Evolutionary conservation across 1,140 invertebrate genomes (phyloP).

Genomic region (Dryas iulia): DNA sequence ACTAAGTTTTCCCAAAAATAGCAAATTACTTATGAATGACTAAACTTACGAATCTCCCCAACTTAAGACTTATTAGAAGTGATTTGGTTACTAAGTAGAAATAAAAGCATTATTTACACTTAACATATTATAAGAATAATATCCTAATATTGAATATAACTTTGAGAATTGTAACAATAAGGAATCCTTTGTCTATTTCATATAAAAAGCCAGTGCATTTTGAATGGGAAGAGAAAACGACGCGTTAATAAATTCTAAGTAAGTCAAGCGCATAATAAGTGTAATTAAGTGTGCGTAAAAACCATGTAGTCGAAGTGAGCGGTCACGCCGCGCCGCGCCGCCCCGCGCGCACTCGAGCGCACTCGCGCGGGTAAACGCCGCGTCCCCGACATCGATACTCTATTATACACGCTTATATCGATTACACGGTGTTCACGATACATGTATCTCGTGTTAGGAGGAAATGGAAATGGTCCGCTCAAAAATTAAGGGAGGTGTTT

Average conservation of each 20-base stretch:
- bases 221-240: neutral
- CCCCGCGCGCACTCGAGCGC: conserved; percentile 6
- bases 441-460: neutral
- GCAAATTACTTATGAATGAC: no score
- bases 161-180: no score
- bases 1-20: no score
- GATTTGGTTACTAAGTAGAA: no score
- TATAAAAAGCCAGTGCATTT: neutral
- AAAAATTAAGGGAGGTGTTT: neutral
- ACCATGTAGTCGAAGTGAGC: neutral
- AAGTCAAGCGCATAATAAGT: conserved; percentile 8
- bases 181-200: neutral
- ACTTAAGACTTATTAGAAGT: no score
- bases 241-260: neutral
- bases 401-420: neutral
- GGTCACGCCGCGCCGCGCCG: neutral
- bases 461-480: neutral
- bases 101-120: no score
- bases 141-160: no score
- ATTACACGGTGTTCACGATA: neutral
- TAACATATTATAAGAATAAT: no score
- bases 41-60: no score
- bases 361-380: conserved; percentile 17
- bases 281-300: conserved; percentile 27
- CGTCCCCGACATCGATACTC: conserved; percentile 5